Evolutionary conservation across 2,888 invertebrate genomes (phyloP), one percentile per base, ranked within the genome.

Genomic region (Iphiclides podalirius): DNA sequence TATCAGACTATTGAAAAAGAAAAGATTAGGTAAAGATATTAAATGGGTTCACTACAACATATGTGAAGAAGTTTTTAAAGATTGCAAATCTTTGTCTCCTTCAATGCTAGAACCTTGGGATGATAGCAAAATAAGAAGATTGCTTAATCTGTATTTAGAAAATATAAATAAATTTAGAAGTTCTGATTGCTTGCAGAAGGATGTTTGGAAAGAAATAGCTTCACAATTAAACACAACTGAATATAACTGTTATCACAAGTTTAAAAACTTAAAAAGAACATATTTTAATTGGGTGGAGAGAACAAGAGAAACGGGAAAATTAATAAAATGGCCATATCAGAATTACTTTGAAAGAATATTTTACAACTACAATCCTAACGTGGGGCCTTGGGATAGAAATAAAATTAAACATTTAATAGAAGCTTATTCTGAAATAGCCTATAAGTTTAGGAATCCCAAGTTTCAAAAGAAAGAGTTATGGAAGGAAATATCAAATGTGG

Each of bases 201-300:
- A 87, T 48, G 58, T 86, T n/a, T 88, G 88, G 88, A 80, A 66
- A 54, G 82, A 83, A 15, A 86, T 88, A 40, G 85, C 85, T 7
- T 37, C 56, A 1, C 69, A 73, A 38, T 52, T 88, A 15, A 72
- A 72, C 1, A 82, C 83, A 6, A 82, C 84, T 1, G 79, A 81
- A 39, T 82, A 81, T 40, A 85, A 78, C 53, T 86, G 86, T 52
- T 86, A 86, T 47, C 83, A 86, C 44, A 88, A 87, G 50, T 88
- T 83, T 39, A 86, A 83, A 57, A 84, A 84, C 57, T 64, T 87
- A 44, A 85, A 84, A 61, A 74, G 81, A 58, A 78, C 83, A 4
- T 87, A 87, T 52, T 72, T 79, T 14, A 83, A 75, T 41, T 81
- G 77, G 72, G 52, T 79, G 33, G 79, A 82, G 20, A 74, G 73